These are phyloP conservation scores for Mythimna ferrago DNA, from an alignment of 2,888 invertebrate species.

Conservation along the genomic window DNA sequence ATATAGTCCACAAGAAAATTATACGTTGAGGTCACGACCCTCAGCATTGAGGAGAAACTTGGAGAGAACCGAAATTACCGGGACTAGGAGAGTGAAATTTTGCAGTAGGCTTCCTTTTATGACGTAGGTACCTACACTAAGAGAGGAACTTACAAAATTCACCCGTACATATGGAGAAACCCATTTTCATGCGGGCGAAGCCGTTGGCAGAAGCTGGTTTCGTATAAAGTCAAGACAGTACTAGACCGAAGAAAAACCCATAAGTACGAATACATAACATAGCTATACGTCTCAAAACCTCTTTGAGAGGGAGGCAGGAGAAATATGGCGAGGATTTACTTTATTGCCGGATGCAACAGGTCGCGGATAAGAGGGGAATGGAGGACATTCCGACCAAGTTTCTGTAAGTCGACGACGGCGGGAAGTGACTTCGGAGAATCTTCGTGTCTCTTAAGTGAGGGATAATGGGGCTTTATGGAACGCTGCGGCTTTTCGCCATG, in stretches of 20 bases:
- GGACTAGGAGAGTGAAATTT: too few species aligned
- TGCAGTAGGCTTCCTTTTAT: too few species aligned
- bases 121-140: too few species aligned
- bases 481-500: constrained; percentile 52
- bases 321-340: constrained; percentile 82
- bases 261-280: constrained; percentile 7
- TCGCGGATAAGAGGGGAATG: constrained; percentile 75
- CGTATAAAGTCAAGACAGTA: background rate
- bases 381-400: constrained; percentile 65
- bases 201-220: too few species aligned
- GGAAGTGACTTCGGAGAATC: constrained; percentile 68
- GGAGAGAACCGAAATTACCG: too few species aligned
- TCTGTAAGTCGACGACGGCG: constrained; percentile 71
- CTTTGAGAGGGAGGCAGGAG: constrained; percentile 64
- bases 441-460: constrained; percentile 70
- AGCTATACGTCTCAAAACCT: constrained; percentile 59
- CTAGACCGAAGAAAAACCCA: constrained; percentile 1
- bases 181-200: too few species aligned
- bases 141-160: too few species aligned
- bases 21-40: too few species aligned
- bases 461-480: constrained; percentile 67
- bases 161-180: too few species aligned
- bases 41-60: too few species aligned
- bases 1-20: too few species aligned
- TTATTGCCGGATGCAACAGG: constrained; percentile 89